Evolutionary conservation across 2,888 invertebrate genomes (phyloP).

Genomic region (Oithona nana): DNA sequence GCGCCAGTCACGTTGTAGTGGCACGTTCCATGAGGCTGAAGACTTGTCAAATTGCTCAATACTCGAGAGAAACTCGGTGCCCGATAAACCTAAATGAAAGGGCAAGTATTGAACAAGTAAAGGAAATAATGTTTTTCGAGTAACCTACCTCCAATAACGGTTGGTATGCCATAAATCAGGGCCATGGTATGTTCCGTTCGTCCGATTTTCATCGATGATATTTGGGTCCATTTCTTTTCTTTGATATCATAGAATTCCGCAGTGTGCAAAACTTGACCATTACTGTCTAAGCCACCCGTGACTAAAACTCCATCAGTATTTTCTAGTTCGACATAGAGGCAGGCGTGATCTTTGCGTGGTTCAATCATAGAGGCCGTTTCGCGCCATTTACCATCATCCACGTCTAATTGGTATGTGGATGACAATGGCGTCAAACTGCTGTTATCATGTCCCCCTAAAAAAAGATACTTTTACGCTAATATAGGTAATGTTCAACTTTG

Average conservation of each 20-base stretch:
- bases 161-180: conserved; percentile 14
- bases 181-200: conserved; percentile 15
- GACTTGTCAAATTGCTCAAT: conserved; percentile 17
- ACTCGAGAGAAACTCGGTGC: conserved; percentile 13
- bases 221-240: background rate
- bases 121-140: background rate
- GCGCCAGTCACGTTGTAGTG: conserved; percentile 11
- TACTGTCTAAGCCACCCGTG: conserved; percentile 7
- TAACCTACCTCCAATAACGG: conserved; percentile 5
- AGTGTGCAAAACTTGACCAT: conserved; percentile 6
- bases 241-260: conserved; percentile 11
- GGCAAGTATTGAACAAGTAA: background rate
- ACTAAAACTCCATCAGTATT: conserved; percentile 11
- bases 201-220: conserved; percentile 6
- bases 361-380: conserved; percentile 8
- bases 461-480: too few species aligned
- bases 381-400: background rate
- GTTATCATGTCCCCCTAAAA: conserved; percentile 11
- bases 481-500: too few species aligned
- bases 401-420: background rate
- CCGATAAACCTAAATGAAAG: background rate
- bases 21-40: conserved; percentile 14
- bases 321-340: conserved; percentile 14
- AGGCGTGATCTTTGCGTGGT: conserved; percentile 14
- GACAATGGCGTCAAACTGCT: background rate